Evolutionary conservation across 2,888 invertebrate species (phyloP).

Genomic region (Troides aeacus): DNA sequence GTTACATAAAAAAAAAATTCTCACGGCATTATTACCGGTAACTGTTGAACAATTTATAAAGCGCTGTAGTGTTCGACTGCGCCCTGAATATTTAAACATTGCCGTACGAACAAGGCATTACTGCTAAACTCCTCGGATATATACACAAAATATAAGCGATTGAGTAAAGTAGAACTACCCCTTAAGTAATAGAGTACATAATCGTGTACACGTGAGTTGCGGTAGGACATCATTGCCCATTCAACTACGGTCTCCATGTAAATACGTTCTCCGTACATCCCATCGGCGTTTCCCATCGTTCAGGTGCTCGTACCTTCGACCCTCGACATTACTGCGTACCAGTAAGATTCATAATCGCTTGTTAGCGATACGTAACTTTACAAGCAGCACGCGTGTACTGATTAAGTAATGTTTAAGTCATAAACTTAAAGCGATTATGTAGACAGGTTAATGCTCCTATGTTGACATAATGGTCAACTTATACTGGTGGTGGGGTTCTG

Average conservation of each 20-base stretch:
- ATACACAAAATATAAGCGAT: background rate
- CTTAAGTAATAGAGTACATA: constrained; percentile 13
- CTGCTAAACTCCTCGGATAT: background rate
- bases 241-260: constrained; percentile 35
- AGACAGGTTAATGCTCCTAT: too few relatives aligned
- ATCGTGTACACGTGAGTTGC: background rate
- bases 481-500: too few relatives aligned
- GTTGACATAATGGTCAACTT: too few relatives aligned
- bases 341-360: constrained; percentile 12
- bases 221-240: constrained; percentile 31
- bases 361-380: constrained; percentile 4
- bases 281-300: constrained; percentile 21
- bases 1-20: too few relatives aligned
- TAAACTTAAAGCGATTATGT: background rate
- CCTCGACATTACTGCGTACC: background rate
- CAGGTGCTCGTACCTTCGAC: background rate
- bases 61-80: background rate
- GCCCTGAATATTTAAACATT: constrained; percentile 17
- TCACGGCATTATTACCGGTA: too few relatives aligned
- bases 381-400: constrained; percentile 7
- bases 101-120: constrained; percentile 9
- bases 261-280: constrained; percentile 31
- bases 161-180: background rate
- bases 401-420: constrained; percentile 2
- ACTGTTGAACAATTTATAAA: background rate